Conservation (phyloP, 2,888 invertebrate species). For the Orgyia antiqua region DNA sequence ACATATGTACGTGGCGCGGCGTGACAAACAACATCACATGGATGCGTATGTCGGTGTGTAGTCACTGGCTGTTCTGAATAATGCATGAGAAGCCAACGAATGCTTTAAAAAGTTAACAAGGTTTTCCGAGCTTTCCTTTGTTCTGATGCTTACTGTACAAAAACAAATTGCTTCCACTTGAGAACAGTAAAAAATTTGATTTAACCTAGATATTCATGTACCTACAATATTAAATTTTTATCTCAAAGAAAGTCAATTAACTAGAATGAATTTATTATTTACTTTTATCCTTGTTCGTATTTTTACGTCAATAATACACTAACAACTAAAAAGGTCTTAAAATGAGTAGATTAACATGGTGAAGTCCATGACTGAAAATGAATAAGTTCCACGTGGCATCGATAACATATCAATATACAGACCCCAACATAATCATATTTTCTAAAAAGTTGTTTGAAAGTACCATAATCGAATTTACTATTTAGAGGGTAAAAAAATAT, state of each 20-base stretch:
- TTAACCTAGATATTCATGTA: constrained; percentile 17
- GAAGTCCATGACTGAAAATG: neutral
- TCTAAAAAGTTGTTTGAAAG: no score
- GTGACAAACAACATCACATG: constrained; percentile 39
- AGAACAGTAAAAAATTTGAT: constrained; percentile 37
- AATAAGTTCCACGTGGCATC: neutral
- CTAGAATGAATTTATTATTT: no score
- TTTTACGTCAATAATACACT: no score
- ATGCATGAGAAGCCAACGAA: constrained; percentile 65
- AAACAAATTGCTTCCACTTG: constrained; percentile 60
- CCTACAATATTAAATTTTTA: neutral
- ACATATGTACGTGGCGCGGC: constrained; percentile 38
- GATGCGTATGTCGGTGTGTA: constrained; percentile 30
- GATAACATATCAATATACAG: constrained; percentile 1
- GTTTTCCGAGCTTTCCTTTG: constrained; percentile 71
- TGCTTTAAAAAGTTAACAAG: constrained; percentile 76
- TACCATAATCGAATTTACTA: no score
- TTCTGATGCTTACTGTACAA: constrained; percentile 57
- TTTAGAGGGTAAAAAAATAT: no score
- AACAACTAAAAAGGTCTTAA: no score
- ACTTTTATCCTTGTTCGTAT: no score
- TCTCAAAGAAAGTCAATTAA: no score
- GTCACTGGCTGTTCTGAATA: constrained; percentile 56
- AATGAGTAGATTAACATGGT: neutral
- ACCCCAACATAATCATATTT: constrained; percentile 17